Evolutionary conservation across 2,113 vertebrate genomes (phyloP), one percentile per base, ranked within the genome.

Genomic region (Onychostruthus taczanowskii): DNA sequence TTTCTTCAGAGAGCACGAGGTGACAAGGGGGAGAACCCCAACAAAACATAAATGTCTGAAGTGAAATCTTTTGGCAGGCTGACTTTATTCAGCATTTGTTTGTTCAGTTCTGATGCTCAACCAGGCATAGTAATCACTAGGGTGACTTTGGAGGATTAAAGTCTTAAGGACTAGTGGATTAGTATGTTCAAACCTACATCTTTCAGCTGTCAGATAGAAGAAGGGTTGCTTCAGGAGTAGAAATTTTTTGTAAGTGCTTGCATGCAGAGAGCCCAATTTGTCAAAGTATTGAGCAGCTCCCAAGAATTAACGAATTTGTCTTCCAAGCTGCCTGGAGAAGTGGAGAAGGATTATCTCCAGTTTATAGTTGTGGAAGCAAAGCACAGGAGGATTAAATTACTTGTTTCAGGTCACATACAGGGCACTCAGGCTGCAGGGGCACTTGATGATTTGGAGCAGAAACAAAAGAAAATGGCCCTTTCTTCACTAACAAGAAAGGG

Each of bases 141-240:
- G 69, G 90, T 91, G 84, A 93, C 91, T 96, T 93, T 91, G 84
- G 94, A 93, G 84, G 96, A 96, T 97, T 97, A 97, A 97, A 95
- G 86, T 90, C 93, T 97, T 96, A 95, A 93, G 13, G 67, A 44
- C 82, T 49, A 46, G 84, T 90, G 95, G 95, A 97, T 96, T 95
- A 97, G 69, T 85, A 66, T 82, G 84, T 93, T 96, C 93, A 96
- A 95, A 87, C 50, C 83, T 90, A 26, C 94, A 97, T 97, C 95
- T 95, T 88, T 95, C 95, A 91, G 55, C 90, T 97, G 95, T 95
- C 96, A 94, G 87, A 94, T 14, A 86, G 80, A 91, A 82, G 91
- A 81, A 87, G 62, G 13, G 41, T 64, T 95, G 69, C 70, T 92
- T 93, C 89, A 94, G 78, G 47, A 96, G 69, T 0, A 89, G 63